Base-by-base conservation (phyloP, 1,140 invertebrate species). In the Plectrocnemia conspersa region DNA sequence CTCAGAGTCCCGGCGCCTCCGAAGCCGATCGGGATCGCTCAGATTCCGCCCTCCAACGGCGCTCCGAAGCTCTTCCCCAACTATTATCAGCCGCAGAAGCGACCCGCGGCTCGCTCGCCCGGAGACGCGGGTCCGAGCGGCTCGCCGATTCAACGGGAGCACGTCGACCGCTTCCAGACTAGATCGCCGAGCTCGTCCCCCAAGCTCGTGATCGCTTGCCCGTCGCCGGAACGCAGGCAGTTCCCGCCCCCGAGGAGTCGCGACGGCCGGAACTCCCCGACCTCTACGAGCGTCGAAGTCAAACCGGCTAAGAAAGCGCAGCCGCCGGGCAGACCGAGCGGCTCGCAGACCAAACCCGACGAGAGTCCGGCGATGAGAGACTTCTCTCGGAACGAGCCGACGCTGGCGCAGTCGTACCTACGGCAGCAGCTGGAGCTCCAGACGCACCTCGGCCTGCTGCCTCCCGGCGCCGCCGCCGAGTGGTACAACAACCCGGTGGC, bases 111-210 rank as follows among this genome's bases (percentile, higher is more conserved):
- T 2, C n/a, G 21, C 2, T 48, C 25, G 9, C 35, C 59, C 11
- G 55, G 47, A 25, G 53, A 56, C 15, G 24, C 13, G 7, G 52
- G 25, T 42, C 52, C 52, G 10, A 19, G 16, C 46, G 48, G 7
- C 18, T 9, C 52, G 2, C 33, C 38, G 19, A 27, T 18, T 48
- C 50, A 61, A 18, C 29, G 24, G 25, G 47, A 71, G 42, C 65
- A 67, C 38, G 69, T 68, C 22, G 71, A 73, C 49, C 68, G 70
- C 50, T 66, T 70, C 25, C 72, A 72, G 60, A 75, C 70, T 11
- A 65, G 74, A n/a, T 76, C 74, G 18, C 74, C 74, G 35, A 76
- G 74, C 59, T 74, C 72, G 13, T 76, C 74, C 45, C 74, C 74
- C 32, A 76, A 76, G 55, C 66, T 76, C 55, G 71, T 76, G 1